A percentile compares a stretch with the other conserved stretches of the same genome.
Conservation (phyloP, 1,140 invertebrate genomes). For the Solenopsis invicta region DNA sequence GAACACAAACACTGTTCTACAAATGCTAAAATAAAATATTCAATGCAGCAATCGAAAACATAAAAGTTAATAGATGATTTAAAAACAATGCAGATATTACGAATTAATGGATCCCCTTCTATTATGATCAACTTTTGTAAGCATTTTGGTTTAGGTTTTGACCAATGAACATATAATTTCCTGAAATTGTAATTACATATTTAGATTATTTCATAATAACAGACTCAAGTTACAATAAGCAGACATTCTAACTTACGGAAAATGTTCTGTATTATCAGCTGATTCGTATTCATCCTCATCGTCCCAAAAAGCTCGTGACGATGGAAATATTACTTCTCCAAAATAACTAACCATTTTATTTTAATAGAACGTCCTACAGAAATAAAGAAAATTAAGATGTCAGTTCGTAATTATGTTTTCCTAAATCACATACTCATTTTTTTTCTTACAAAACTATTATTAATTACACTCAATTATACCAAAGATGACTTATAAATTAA, state of each 20-base stretch:
- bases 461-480: background rate
- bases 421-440: background rate
- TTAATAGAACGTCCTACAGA: background rate
- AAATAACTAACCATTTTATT: slow-evolving; percentile 81
- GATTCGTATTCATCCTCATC: slow-evolving; percentile 79
- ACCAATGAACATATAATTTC: slow-evolving; percentile 76
- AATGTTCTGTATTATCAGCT: slow-evolving; percentile 49
- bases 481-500: no score
- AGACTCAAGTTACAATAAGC: background rate
- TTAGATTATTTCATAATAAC: background rate
- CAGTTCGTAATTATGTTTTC: background rate
- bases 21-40: slow-evolving; percentile 74
- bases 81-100: slow-evolving; percentile 61
- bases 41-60: slow-evolving; percentile 13
- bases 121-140: slow-evolving; percentile 79
- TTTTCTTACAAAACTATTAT: background rate
- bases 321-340: slow-evolving; percentile 82
- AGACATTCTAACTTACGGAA: slow-evolving; percentile 63
- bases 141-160: slow-evolving; percentile 67
- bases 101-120: slow-evolving; percentile 78
- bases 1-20: slow-evolving; percentile 63
- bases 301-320: slow-evolving; percentile 83
- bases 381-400: background rate
- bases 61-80: background rate
- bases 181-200: slow-evolving; percentile 64